These are phyloP conservation scores for Hyposoter didymator DNA, from an alignment of 2,888 invertebrate genomes.

Conservation along the genomic window DNA sequence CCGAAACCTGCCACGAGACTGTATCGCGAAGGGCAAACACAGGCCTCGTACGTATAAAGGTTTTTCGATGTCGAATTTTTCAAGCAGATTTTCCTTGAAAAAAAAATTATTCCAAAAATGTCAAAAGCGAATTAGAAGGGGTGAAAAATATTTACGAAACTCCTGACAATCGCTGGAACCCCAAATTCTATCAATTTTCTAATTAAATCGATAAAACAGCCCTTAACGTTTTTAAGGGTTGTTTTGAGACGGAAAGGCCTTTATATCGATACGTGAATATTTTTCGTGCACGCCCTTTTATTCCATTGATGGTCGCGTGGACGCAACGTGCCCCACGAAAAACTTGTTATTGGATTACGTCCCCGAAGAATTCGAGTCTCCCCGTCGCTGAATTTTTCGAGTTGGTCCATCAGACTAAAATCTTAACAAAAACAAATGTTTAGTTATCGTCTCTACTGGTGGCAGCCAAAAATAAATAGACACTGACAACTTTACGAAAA, in stretches of 20 bases:
- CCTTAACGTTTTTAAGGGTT: background rate
- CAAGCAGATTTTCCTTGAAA: background rate
- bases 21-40: conserved; percentile 38
- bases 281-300: conserved; percentile 71
- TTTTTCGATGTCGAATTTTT: conserved; percentile 5
- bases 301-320: conserved; percentile 78
- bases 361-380: conserved; percentile 70
- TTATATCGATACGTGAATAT: background rate
- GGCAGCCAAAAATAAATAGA: background rate
- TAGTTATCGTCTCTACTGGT: background rate
- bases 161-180: too few species aligned
- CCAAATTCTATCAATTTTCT: background rate
- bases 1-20: conserved; percentile 60
- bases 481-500: background rate
- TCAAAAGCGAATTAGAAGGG: background rate
- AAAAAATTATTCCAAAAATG: background rate
- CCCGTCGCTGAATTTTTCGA: conserved; percentile 36
- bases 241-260: background rate
- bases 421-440: conserved; percentile 16
- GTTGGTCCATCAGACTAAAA: conserved; percentile 22
- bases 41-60: background rate
- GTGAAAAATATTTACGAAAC: background rate
- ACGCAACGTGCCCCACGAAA: conserved; percentile 80
- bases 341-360: conserved; percentile 83
- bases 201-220: background rate